phyloP scores from a whole-genome alignment of 2,113 vertebrate species.

The Elaphurus davidianus region DNA sequence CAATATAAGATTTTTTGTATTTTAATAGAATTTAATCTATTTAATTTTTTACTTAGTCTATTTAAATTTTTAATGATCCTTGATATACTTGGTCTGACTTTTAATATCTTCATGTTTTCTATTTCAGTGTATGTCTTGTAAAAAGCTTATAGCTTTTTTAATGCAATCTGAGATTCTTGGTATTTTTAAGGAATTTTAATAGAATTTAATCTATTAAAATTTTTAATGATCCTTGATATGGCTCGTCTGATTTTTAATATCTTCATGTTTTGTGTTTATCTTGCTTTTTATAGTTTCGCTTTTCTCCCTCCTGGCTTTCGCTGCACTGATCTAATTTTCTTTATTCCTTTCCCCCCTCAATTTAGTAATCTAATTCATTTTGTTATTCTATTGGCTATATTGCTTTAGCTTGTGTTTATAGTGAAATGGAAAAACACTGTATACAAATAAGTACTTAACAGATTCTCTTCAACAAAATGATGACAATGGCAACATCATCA shows the following conservation, averaged over 20 bases:
- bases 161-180: neutral
- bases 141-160: neutral
- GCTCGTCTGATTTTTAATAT: neutral
- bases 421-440: neutral
- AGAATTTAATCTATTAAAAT: constrained; percentile 8
- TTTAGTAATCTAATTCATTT: neutral
- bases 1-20: neutral
- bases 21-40: neutral
- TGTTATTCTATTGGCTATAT: neutral
- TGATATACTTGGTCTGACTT: neutral
- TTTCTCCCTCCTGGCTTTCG: neutral
- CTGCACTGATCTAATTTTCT: neutral
- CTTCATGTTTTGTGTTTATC: neutral
- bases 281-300: neutral
- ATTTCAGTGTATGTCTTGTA: neutral
- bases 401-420: neutral
- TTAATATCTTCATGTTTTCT: constrained; percentile 38
- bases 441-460: neutral
- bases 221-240: constrained; percentile 5
- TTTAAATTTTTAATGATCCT: constrained; percentile 26
- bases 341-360: neutral
- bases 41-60: neutral
- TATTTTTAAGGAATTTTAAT: neutral
- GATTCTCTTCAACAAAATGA: neutral
- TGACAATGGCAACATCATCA: neutral